phyloP scores from a whole-genome alignment of 2,113 vertebrate genomes.

The Erythrocercus mccallii region DNA sequence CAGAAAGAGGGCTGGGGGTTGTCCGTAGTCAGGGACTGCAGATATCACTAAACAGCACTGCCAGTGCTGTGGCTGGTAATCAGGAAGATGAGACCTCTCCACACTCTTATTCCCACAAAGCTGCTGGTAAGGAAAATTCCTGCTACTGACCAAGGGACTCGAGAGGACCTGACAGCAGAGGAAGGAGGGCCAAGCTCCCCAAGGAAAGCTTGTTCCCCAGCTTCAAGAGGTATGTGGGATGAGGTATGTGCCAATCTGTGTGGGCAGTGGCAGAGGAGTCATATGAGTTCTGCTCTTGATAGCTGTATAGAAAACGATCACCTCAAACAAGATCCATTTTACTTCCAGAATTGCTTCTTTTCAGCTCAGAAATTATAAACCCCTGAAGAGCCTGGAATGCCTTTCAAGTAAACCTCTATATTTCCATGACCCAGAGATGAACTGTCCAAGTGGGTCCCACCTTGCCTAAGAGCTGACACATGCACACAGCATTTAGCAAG shows the following conservation, averaged over 20 bases:
- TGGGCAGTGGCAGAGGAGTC: neutral
- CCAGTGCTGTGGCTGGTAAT: neutral
- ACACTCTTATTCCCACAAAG: neutral
- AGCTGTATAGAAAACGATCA: neutral
- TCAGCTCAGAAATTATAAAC: neutral
- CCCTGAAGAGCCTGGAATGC: neutral
- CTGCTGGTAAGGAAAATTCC: neutral
- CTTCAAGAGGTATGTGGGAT: neutral
- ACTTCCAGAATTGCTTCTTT: neutral
- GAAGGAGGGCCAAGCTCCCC: neutral
- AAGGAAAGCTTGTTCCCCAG: neutral
- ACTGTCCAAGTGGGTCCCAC: neutral
- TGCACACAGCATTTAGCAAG: neutral
- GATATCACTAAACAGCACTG: neutral
- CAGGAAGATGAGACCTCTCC: neutral
- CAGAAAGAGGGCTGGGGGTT: neutral
- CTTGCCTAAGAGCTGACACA: neutral
- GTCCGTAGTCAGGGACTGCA: neutral
- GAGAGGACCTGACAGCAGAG: fast-evolving
- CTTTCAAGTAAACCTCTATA: neutral
- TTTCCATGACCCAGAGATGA: neutral
- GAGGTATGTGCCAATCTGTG: neutral
- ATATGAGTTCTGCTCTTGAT: neutral
- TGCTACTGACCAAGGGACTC: neutral
- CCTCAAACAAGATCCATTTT: neutral